Percentiles rank a stretch among this genome's conserved stretches.
Evolutionary conservation across 2,113 vertebrate species (phyloP).

Genomic region (Oryzias melastigma): DNA sequence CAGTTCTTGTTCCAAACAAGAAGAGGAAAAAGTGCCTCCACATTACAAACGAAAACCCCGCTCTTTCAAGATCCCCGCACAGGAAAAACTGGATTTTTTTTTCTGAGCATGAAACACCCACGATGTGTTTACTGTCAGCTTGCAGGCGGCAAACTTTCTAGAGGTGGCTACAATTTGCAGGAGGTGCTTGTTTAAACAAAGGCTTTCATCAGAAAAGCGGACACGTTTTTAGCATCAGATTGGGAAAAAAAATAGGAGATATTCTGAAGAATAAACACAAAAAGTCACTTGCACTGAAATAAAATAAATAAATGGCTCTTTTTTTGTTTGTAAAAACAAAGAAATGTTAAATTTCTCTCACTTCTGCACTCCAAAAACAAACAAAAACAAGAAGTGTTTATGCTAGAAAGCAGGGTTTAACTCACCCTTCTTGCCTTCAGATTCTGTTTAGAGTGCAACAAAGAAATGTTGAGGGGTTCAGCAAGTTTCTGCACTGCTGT

Average conservation of each 20-base stretch:
- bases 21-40: constrained; percentile 15
- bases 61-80: constrained; percentile 26
- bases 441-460: no score
- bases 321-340: no score
- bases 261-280: constrained; percentile 1
- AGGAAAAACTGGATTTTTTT: constrained; percentile 11
- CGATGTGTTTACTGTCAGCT: constrained; percentile 34
- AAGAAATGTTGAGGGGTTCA: no score
- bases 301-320: constrained; percentile 2
- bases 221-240: constrained; percentile 19
- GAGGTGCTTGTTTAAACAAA: constrained; percentile 34
- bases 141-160: constrained; percentile 18
- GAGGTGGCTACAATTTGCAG: constrained; percentile 20
- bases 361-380: no score
- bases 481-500: background rate
- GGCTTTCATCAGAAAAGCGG: constrained; percentile 34
- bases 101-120: constrained; percentile 23
- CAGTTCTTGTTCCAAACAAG: background rate
- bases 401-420: no score
- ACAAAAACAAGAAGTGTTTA: no score
- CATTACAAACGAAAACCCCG: constrained; percentile 4
- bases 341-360: no score
- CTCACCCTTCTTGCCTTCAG: no score
- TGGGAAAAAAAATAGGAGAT: constrained; percentile 22
- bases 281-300: background rate